Conservation (phyloP, 2,888 invertebrate genomes). For the Ennomos quercinarius region DNA sequence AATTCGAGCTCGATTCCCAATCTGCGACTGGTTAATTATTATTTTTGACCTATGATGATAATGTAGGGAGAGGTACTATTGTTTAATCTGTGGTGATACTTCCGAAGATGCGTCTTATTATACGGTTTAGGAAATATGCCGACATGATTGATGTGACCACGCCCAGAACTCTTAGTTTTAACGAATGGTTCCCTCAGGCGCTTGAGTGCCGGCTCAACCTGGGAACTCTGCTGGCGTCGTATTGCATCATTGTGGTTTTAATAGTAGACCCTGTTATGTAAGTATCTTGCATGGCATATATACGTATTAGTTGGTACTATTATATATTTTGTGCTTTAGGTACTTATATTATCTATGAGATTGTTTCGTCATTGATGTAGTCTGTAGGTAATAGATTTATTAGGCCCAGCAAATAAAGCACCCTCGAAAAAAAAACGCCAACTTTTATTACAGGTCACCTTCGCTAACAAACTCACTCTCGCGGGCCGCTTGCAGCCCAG, state of each 20-base stretch:
- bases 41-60: no score
- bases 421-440: no score
- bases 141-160: slow-evolving; percentile 33
- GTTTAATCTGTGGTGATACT: not conserved
- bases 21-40: no score
- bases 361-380: slow-evolving; percentile 14
- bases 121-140: slow-evolving; percentile 14
- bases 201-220: slow-evolving; percentile 11
- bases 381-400: no score
- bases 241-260: slow-evolving; percentile 29
- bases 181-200: slow-evolving; percentile 33
- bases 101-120: slow-evolving; percentile 14
- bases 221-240: slow-evolving; percentile 16
- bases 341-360: no score
- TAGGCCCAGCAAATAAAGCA: no score
- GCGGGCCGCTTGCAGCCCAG: no score
- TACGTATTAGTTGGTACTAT: not conserved
- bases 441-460: no score
- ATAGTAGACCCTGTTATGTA: slow-evolving; percentile 15
- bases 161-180: slow-evolving; percentile 32
- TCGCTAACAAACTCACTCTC: no score
- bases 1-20: no score
- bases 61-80: no score
- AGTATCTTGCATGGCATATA: not conserved
- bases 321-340: no score